Conservation (phyloP, 2,888 invertebrate genomes). For the Merodon equestris region DNA sequence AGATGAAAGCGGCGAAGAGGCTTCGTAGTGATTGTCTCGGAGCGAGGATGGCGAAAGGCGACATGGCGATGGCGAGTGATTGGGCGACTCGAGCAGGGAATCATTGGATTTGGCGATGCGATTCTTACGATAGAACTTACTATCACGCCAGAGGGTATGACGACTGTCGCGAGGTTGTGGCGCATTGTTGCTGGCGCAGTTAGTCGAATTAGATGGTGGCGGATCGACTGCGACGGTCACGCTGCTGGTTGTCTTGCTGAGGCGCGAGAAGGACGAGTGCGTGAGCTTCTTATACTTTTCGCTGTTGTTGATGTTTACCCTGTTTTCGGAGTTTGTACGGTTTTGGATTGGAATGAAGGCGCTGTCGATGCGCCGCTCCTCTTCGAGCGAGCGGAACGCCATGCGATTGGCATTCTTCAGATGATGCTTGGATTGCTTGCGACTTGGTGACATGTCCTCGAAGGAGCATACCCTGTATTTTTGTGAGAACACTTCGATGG, state of each 20-base stretch:
- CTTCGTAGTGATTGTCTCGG: conserved; percentile 76
- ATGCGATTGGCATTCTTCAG: conserved; percentile 77
- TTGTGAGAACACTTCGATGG: conserved; percentile 79
- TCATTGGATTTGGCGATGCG: conserved; percentile 79
- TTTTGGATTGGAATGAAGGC: conserved; percentile 78
- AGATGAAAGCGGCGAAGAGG: conserved; percentile 72
- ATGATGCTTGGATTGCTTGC: conserved; percentile 73
- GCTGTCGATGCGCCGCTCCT: conserved; percentile 78
- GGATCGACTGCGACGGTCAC: conserved; percentile 69
- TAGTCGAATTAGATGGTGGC: conserved; percentile 47
- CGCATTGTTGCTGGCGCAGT: conserved; percentile 36
- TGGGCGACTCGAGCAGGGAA: conserved; percentile 77
- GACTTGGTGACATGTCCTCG: conserved; percentile 78
- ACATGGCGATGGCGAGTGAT: conserved; percentile 71
- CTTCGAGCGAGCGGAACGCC: conserved; percentile 78
- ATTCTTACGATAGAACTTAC: conserved; percentile 78
- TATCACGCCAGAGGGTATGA: conserved; percentile 78
- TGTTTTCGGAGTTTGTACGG: conserved; percentile 78
- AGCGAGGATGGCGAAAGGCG: conserved; percentile 75
- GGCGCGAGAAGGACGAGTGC: conserved; percentile 77
- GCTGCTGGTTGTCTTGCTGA: conserved; percentile 75
- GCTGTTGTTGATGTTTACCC: conserved; percentile 77
- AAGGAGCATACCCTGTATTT: conserved; percentile 79
- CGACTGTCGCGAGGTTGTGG: conserved; percentile 72
- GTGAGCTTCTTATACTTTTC: conserved; percentile 79